Percentiles rank a stretch among this genome's conserved stretches.
Conservation (phyloP, 2,888 invertebrate genomes). For the Lithophane ornitopus region DNA sequence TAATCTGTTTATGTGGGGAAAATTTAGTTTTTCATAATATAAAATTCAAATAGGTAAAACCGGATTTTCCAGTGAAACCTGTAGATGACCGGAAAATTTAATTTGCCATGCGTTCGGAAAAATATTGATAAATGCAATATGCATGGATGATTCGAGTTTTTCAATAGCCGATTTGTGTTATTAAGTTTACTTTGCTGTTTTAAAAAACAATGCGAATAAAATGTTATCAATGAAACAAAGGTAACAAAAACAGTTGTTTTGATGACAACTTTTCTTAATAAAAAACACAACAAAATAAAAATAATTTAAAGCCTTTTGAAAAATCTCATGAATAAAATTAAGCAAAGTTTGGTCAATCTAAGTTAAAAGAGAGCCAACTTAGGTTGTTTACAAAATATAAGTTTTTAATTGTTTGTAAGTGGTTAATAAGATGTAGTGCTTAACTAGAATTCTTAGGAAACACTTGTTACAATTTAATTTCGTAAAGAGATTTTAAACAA, state of each 20-base stretch:
- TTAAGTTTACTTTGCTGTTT: not conserved
- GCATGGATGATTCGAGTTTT: not conserved
- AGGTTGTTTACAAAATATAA: conserved; percentile 28
- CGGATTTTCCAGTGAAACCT: conserved; percentile 1
- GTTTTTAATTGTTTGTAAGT: conserved; percentile 50
- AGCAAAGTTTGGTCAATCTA: conserved; percentile 34
- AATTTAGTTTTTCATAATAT: not conserved
- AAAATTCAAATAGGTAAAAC: not conserved
- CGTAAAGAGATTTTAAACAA: not conserved
- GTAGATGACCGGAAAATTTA: not conserved
- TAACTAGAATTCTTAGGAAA: not conserved
- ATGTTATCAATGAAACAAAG: not conserved
- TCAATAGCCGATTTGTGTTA: not conserved
- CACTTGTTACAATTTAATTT: conserved; percentile 11
- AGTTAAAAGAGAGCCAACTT: conserved; percentile 28
- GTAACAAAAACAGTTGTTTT: not conserved
- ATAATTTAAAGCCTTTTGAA: conserved; percentile 9
- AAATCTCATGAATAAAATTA: conserved; percentile 42
- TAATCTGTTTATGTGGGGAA: not conserved
- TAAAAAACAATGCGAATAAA: not conserved
- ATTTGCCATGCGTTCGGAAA: conserved; percentile 12
- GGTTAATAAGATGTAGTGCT: conserved; percentile 13
- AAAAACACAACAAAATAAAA: not conserved
- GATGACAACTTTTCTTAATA: not conserved
- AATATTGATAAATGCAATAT: conserved; percentile 12